These are phyloP conservation scores for Oreonectes daqikongensis DNA, from an alignment of 2,797 vertebrate genomes.

Conservation along the genomic window DNA sequence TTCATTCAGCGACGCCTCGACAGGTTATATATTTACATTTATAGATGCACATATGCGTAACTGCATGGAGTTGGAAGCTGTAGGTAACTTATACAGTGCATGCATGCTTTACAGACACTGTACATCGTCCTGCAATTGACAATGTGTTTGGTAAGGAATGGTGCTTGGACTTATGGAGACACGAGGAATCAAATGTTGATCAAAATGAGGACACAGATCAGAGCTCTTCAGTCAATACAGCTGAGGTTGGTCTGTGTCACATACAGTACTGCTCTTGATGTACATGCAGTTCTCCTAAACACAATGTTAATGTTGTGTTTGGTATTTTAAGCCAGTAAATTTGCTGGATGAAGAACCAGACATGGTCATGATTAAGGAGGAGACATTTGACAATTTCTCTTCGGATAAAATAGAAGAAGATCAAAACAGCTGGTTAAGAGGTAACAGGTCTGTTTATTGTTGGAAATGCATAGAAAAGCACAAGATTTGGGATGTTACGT, in stretches of 20 bases:
- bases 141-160: constrained; percentile 79
- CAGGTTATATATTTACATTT: background rate
- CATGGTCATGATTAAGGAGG: constrained; percentile 75
- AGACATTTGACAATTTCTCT: constrained; percentile 69
- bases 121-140: constrained; percentile 69
- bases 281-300: too few species aligned
- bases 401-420: background rate
- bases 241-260: constrained; percentile 27
- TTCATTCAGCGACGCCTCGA: background rate
- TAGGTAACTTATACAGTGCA: background rate
- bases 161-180: constrained; percentile 79
- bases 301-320: too few species aligned
- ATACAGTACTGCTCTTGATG: too few species aligned
- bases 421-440: constrained; percentile 1
- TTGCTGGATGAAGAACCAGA: constrained; percentile 70
- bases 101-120: background rate
- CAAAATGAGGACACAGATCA: constrained; percentile 28
- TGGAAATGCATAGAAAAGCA: too few species aligned
- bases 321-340: too few species aligned
- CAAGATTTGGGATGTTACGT: too few species aligned
- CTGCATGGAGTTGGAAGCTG: background rate
- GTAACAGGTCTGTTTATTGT: background rate
- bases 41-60: background rate
- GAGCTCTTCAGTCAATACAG: constrained; percentile 12
- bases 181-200: constrained; percentile 61